A percentile compares a stretch with the other conserved stretches of the same genome.
Conservation (phyloP, 2,797 vertebrate genomes). For the Gallinago nigripennis region DNA sequence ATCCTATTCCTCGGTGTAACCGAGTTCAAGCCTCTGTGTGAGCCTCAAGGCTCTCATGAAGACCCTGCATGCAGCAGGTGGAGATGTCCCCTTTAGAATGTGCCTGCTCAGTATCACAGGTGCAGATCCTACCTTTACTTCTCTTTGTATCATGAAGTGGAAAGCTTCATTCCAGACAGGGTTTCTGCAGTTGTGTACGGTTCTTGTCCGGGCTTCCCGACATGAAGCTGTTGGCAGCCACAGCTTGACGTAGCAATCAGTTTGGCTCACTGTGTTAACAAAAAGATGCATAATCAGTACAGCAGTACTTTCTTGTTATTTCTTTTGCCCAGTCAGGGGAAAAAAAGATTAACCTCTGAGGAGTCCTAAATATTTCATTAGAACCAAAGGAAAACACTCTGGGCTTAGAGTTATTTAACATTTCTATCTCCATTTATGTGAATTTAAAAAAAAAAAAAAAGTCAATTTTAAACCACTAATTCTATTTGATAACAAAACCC, state of each 20-base stretch:
- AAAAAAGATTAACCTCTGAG: neutral
- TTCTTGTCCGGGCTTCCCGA: constrained; percentile 70
- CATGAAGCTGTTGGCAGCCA: constrained; percentile 76
- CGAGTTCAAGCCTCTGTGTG: rapidly evolving
- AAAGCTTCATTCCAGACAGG: constrained; percentile 87
- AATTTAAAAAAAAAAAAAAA: neutral
- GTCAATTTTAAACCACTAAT: neutral
- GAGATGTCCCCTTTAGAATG: neutral
- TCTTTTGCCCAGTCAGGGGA: neutral
- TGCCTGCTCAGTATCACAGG: neutral
- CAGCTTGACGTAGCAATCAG: constrained; percentile 81
- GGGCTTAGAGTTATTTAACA: neutral
- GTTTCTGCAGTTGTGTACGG: constrained; percentile 69
- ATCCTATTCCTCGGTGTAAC: neutral
- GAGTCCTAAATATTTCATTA: neutral
- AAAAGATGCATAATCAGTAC: neutral
- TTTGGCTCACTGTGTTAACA: constrained; percentile 72
- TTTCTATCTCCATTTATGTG: neutral
- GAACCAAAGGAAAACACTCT: neutral
- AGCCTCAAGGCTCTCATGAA: neutral
- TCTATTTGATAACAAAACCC: neutral
- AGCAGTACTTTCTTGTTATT: neutral
- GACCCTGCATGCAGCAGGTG: rapidly evolving
- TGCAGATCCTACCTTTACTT: constrained; percentile 79
- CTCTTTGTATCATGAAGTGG: constrained; percentile 76